Base-by-base conservation (phyloP, 92 coral and sea anemone genomes). In the Zoanthus gigantus region DNA sequence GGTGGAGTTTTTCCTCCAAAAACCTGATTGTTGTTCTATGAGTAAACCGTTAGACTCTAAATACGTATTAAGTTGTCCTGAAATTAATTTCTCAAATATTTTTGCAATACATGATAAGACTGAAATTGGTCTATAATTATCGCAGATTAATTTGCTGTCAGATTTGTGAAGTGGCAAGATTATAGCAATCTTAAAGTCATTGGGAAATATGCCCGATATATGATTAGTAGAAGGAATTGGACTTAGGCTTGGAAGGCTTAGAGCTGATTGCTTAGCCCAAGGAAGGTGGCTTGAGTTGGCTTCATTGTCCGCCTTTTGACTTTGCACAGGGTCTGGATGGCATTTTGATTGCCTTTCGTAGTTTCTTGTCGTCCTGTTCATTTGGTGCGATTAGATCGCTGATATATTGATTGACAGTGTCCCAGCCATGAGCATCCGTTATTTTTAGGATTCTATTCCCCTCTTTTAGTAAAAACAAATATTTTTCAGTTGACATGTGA, bases 331-430 rank as follows among this genome's bases (percentile, higher is more conserved):
- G 31, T 29, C n/a, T n/a, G 5, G 30, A n/a, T 11, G 72, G 31
- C 30, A n/a, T 29, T 31, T 66, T 66, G 34, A 66, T 66, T 31
- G 72, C 31, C 34, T 11, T 66, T n/a, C 72, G 31, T 66, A 66
- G 72, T n/a, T 29, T n/a, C 72, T 66, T 66, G 72, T 66, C 72
- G 11, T 66, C 72, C 72, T n/a, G 31, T 29, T 66, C 72, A 29
- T 66, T n/a, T 31, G 6, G 31, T 29, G 72, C 31, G 5, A 66
- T 3, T 14, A 31, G 72, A 29, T 66, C 72, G 72, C 72, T 14
- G 34, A n/a, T n/a, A 66, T 66, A 66, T n/a, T 29, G 72, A 66
- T 66, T 66, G 6, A 66, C 72, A 66, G 72, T 66, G 72, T 66
- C 72, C 72, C 72, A 66, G 34, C 72, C 72, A 66, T 66, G 72